Base-by-base conservation (phyloP, 1,140 invertebrate genomes). In the Pomacea maculata region DNA sequence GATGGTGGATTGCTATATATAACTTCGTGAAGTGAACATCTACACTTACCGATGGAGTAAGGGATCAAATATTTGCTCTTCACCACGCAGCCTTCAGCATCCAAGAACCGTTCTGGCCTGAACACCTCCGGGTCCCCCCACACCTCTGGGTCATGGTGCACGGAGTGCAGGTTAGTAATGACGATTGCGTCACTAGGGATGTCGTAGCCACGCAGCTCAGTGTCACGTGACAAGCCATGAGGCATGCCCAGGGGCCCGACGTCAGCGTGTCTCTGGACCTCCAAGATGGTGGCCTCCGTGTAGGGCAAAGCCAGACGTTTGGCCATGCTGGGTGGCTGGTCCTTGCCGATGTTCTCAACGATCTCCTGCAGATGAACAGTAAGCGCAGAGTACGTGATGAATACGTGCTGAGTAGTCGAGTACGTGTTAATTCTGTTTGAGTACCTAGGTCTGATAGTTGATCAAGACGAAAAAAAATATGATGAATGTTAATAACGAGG, bases 61-160 rank as follows among this genome's bases (percentile, higher is more conserved):
- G 82, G 80, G n/a, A 82, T 80, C 45, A 82, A 79, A 25, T 82
- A 55, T 21, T 72, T 65, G 34, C 34, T 63, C 19, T 71, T 73
- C 34, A 52, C 64, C 29, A 80, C 67, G 29, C 75, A 57, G 14
- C 78, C 80, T 8, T 78, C 61, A n/a, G 70, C 86, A 25, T 85
- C 85, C 15, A 92, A 75, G 84, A 91, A 92, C 74, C 95, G 90
- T 85, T 95, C 94, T 0, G 95, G 95, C 1, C 93, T 90, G 83
- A 95, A 95, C 52, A 92, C 91, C 67, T 95, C 92, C 0, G 95
- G 95, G 89, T 95, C 93, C 2, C 92, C 91, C 94, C 95, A 96
- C 0, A 85, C 3, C 15, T 82, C 75, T 4, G 83, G 81, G 81
- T 92, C 90, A 65, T 85, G 85, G 64, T 85, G 75, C n/a, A 86